Base-by-base conservation (phyloP, 2,888 invertebrate genomes). In the Apamea sordens region DNA sequence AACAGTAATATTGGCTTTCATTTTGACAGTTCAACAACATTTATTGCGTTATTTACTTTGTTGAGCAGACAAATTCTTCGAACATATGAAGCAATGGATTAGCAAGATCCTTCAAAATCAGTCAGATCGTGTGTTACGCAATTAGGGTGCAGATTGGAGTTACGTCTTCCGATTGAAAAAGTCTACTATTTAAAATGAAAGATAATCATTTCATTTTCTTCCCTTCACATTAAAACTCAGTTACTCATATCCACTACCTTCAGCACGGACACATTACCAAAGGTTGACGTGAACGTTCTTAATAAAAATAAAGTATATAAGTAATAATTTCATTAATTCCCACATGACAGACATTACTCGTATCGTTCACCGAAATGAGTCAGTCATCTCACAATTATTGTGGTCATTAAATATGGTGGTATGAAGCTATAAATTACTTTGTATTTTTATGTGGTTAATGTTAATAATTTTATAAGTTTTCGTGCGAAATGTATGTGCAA, bases 301-400 rank as follows among this genome's bases (percentile, higher is more conserved):
- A 36, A 74, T 69, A 79, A 81, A 71, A 86, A 70, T 75, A 73
- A 86, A 77, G 53, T 76, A 53, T 24, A 24, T 70, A 78, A 3
- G 73, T 81, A 84, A 86, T 84, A 74, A 85, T 86, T 82, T 79
- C 67, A 86, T 86, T 84, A 80, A 77, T 70, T 64, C 68, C 59
- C 59, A 70, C 47, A 24, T 74, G 82, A 75, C 82, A 70, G 73
- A 56, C 44, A 74, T 80, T 79, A 47, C 47, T 47, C 47, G 47
- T 47, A 77, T 73, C 76, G 76, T 82, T 74, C 76, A 79, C 15
- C 70, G 67, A 79, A 82, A 86, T 86, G 84, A 79, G 84, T 76
- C 82, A 67, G 74, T 61, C 77, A 68, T 79, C 70, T 74, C 74
- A 73, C 76, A 75, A 86, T 86, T 77, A 79, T 84, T 73, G 75